Percentiles rank a stretch among this genome's conserved stretches.
Evolutionary conservation across 1,140 invertebrate species (phyloP).

Genomic region (Liolophura sinensis): DNA sequence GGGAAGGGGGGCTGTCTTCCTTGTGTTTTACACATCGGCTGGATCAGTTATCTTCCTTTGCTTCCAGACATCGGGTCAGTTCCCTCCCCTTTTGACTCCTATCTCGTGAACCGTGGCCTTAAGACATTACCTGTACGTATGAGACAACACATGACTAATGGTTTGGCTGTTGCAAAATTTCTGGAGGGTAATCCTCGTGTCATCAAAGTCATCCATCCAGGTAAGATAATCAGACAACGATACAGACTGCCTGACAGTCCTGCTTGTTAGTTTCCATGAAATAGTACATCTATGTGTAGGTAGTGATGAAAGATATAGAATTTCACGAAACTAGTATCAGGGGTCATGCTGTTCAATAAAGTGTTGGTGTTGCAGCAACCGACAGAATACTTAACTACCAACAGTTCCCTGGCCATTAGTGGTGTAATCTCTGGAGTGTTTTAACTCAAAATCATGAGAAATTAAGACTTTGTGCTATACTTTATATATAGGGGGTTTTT

Average conservation of each 20-base stretch:
- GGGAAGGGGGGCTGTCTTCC: too few relatives aligned
- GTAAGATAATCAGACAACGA: constrained; percentile 58
- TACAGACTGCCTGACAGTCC: neutral
- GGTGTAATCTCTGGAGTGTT: too few relatives aligned
- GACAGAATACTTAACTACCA: too few relatives aligned
- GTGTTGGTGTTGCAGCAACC: too few relatives aligned
- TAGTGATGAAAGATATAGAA: neutral
- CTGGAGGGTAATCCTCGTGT: constrained; percentile 79
- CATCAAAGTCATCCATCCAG: constrained; percentile 82
- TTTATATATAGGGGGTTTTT: too few relatives aligned
- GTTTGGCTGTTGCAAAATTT: constrained; percentile 76
- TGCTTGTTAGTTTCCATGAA: neutral
- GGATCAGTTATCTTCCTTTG: neutral
- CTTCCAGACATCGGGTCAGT: constrained; percentile 80
- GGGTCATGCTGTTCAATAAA: too few relatives aligned
- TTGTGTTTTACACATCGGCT: too few relatives aligned
- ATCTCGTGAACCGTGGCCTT: constrained; percentile 88
- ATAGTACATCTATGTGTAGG: neutral
- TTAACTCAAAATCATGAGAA: too few relatives aligned
- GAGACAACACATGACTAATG: constrained; percentile 83
- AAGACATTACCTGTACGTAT: constrained; percentile 93
- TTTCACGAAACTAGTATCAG: neutral
- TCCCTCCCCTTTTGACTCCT: constrained; percentile 96
- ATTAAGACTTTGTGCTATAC: too few relatives aligned
- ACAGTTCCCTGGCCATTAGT: too few relatives aligned